These are phyloP conservation scores for Empidonax alnorum DNA, from an alignment of 2,113 vertebrate genomes.

Conservation along the genomic window DNA sequence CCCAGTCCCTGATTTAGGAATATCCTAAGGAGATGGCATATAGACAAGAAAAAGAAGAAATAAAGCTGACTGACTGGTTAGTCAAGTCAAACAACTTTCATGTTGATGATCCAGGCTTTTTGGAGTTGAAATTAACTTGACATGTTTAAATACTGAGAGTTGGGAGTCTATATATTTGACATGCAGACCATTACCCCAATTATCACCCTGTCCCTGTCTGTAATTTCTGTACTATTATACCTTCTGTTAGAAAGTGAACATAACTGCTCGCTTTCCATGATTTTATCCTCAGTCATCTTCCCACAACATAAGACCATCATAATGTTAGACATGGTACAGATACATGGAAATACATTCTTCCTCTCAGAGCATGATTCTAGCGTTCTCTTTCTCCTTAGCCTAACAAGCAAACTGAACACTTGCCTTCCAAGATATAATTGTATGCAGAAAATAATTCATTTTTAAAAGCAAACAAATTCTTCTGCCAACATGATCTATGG, in stretches of 20 bases:
- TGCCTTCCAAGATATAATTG: neutral
- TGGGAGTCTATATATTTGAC: neutral
- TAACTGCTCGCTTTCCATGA: neutral
- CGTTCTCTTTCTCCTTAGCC: neutral
- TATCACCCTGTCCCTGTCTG: accelerated
- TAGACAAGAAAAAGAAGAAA: neutral
- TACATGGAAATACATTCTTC: neutral
- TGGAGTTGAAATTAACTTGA: neutral
- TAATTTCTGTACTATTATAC: neutral
- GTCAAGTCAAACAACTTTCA: neutral
- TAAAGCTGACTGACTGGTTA: neutral
- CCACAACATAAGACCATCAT: neutral
- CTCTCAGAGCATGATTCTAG: neutral
- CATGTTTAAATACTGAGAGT: neutral
- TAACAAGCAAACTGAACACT: neutral
- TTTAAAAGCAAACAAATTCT: neutral
- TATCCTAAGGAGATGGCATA: neutral
- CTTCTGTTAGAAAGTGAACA: neutral
- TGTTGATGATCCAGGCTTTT: neutral
- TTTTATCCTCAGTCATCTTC: neutral
- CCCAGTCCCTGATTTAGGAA: neutral
- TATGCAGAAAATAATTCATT: neutral
- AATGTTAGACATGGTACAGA: neutral
- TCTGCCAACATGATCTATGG: neutral
- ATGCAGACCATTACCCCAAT: neutral